Evolutionary conservation across 1,140 invertebrate species (phyloP), one percentile per base, ranked within the genome.

Genomic region (Drosophila cardini): DNA sequence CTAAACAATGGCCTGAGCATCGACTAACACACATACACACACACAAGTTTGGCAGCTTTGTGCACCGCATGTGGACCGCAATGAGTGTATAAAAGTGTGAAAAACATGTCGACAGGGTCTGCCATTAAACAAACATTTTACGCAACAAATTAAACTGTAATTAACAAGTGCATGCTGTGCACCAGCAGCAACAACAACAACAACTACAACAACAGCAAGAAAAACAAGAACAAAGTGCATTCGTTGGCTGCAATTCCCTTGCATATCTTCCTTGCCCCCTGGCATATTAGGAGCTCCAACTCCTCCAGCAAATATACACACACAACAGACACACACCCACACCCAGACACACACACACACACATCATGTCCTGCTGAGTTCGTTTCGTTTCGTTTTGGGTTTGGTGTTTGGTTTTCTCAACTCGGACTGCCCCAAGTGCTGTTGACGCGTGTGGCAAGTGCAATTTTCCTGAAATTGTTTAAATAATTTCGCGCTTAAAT

Each of bases 121-220:
- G 82, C 83, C 83, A 87, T 84, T 83, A 83, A 89, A 89, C 80
- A 87, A 87, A 87, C 84, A 87, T 86, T 86, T 86, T 86, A 86
- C 84, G 84, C 83, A 86, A 86, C 83, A 86, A 89, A 89, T 89
- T 89, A 89, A 89, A 89, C 77, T 82, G 80, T 89, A 89, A 89
- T 89, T 89, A 89, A 89, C 84, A 89, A 89, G 84, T 80, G 84
- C 77, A 84, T 60, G 76, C 83, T 87, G 79, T 73, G 84, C 63
- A 64, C 42, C 75, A 86, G 4, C 50, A 46, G 16, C 67, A 69
- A 0, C 57, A 53, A 6, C 65, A 62, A 11, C 53, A 43, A n/a
- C 38, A 71, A 0, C 40, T 40, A 46, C 16, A 62, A 36, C 36
- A 38, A 30, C 43, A 48, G 10, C 38, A 36, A 36, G 10, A 53